Evolutionary conservation across 2,113 vertebrate species (phyloP).

Genomic region (Propithecus coquereli): DNA sequence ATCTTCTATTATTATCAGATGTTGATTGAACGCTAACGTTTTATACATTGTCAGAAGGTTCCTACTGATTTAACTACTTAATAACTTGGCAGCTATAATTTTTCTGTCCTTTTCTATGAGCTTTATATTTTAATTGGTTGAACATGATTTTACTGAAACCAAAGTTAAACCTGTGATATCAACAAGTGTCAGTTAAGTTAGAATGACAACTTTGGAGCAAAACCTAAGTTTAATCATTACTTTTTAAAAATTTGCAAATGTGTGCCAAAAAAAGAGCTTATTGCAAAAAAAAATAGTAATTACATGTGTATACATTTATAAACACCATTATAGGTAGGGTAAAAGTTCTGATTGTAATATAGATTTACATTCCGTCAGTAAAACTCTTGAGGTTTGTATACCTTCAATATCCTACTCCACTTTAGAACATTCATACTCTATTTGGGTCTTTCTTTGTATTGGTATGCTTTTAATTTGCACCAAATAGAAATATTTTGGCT

Average conservation of each 20-base stretch:
- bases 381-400: not conserved
- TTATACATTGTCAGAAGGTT: not conserved
- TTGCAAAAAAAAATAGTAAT: not conserved
- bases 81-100: not conserved
- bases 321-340: not conserved
- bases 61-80: not conserved
- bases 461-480: not conserved
- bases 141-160: slow-evolving; percentile 13
- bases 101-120: not conserved
- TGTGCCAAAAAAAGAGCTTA: not conserved
- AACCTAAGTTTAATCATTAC: slow-evolving; percentile 18
- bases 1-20: not conserved
- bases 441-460: not conserved
- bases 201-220: not conserved
- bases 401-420: not conserved
- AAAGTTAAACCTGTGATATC: not conserved
- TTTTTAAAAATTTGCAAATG: not conserved
- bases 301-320: not conserved
- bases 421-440: not conserved
- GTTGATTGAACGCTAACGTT: not conserved
- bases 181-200: not conserved
- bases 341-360: not conserved
- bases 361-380: not conserved
- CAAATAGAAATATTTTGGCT: not conserved
- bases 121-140: slow-evolving; percentile 20